Evolutionary conservation across 1,140 invertebrate genomes (phyloP), one percentile per base, ranked within the genome.

Genomic region (Bombus ignitus): DNA sequence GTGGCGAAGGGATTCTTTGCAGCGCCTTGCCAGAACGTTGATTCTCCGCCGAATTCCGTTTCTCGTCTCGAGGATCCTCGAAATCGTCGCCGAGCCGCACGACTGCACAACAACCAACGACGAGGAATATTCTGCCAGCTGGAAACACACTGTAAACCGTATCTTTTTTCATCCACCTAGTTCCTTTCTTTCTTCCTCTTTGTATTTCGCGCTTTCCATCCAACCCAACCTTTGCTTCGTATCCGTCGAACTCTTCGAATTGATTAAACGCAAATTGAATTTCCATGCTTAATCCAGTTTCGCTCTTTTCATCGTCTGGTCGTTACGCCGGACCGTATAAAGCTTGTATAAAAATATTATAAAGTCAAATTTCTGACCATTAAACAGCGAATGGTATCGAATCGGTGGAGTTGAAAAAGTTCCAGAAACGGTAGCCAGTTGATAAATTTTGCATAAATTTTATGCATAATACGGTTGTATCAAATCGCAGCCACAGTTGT

Each of bases 181-280:
- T 37, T 28, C 12, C 42, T 12, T 25, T 35, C 42, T 13, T n/a
- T 18, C 6, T 78, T 15, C 5, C 25, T 28, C 13, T 44, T 39
- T n/a, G 65, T 32, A n/a, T 53, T 80, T 80, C 44, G 32, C 42
- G 77, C 65, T 47, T n/a, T 28, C 25, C 28, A 53, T 12, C 25
- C 5, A 28, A 25, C 35, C 66, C 62, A 32, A 66, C 44, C 65
- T 47, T 35, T 18, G 65, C 32, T 22, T 18, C 35, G 65, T 32
- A 32, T 66, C 18, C 37, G 76, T 37, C 62, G 32, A 47, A 65
- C 62, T 47, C 42, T 25, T 68, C 62, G 39, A 47, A 32, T 68
- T 47, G 77, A 79, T 79, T 79, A 66, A 68, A 79, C 77, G 62
- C 12, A 68, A 68, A 79, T 79, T 79, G 42, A 47, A 68, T 79